A percentile compares a stretch with the other conserved stretches of the same genome.
These are phyloP conservation scores for Horisme vitalbata DNA, from an alignment of 2,888 invertebrate genomes.

Conservation along the genomic window DNA sequence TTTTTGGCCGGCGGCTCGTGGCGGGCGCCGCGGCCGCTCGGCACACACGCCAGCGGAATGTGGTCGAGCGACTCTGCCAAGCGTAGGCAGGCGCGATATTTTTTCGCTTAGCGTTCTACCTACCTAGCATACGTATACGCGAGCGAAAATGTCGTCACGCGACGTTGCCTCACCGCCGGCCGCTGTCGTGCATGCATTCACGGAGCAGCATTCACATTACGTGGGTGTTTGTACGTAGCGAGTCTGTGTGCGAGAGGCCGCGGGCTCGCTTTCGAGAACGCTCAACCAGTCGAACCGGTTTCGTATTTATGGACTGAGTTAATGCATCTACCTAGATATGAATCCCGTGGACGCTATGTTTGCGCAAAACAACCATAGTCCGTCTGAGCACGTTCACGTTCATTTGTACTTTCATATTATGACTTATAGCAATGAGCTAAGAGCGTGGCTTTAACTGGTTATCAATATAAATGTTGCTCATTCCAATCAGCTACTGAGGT, in stretches of 20 bases:
- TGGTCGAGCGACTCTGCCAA: slow-evolving; percentile 78
- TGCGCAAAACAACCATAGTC: slow-evolving; percentile 69
- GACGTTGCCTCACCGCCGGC: slow-evolving; percentile 77
- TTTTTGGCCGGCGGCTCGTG: slow-evolving; percentile 73
- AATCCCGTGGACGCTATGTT: slow-evolving; percentile 61
- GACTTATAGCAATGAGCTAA: slow-evolving; percentile 46
- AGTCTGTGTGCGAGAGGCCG: slow-evolving; percentile 76
- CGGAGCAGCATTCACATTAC: slow-evolving; percentile 67
- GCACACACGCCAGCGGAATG: slow-evolving; percentile 78
- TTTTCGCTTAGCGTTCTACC: slow-evolving; percentile 76
- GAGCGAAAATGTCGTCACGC: slow-evolving; percentile 84
- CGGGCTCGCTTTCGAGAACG: slow-evolving; percentile 80
- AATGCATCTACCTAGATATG: slow-evolving; percentile 78
- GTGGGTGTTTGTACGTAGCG: slow-evolving; percentile 72
- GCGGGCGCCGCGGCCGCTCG: slow-evolving; percentile 52
- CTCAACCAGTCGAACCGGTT: slow-evolving; percentile 79
- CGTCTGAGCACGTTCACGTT: slow-evolving; percentile 56
- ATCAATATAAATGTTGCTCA: slow-evolving; percentile 1
- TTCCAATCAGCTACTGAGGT: neutral
- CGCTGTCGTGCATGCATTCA: slow-evolving; percentile 73
- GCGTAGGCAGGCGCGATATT: slow-evolving; percentile 79
- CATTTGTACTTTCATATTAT: slow-evolving; percentile 47
- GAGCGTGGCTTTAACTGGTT: slow-evolving; percentile 43
- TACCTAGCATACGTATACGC: slow-evolving; percentile 62
- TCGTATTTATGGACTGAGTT: slow-evolving; percentile 79